Base-by-base conservation (phyloP, 1,140 invertebrate genomes). In the Lasioglossum baleicum region DNA sequence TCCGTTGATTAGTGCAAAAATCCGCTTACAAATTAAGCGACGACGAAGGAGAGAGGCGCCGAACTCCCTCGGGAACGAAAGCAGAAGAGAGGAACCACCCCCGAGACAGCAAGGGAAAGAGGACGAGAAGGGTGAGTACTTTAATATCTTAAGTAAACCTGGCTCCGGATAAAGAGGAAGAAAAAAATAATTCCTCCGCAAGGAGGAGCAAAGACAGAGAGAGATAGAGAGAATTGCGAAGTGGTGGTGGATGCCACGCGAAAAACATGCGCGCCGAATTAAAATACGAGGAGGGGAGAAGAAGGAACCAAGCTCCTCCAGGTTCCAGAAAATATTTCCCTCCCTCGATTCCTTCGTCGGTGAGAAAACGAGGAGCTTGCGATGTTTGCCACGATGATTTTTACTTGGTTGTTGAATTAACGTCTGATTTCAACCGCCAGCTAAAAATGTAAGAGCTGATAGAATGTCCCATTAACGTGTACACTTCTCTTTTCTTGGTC, bases 1-100 rank as follows among this genome's bases (percentile, higher is more conserved):
- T 91, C 90, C 90, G 91, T 90, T 93, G 92, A 92, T 93, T 92
- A 93, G 91, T 90, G 91, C 90, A 93, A 92, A 93, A 93, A 93
- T 93, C 90, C 90, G 91, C 90, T 93, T 93, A 92, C 91, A 92
- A 93, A 93, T 93, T 93, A 93, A 92, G 92, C 92, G 90, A 89
- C 89, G 75, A 88, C 85, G 80, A 83, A 80, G 88, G 83, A 88
- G 56, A 20, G 87, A 90, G 89, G 64, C 78, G 60, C 61, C 84
- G 40, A 81, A 86, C 71, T 79, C 84, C 70, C 81, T 17, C 42
- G 75, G 63, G 84, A 26, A 66, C 65, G 42, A 53, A 1, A 26
- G 42, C 64, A 53, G 58, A 56, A 40, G 69, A 65, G n/a, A 31
- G 51, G 58, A 56, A 53, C 63, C 75, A 61, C 63, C 71, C 44